A percentile compares a stretch with the other conserved stretches of the same genome.
Conservation (phyloP, 2,113 vertebrate genomes). For the Lonchura striata region DNA sequence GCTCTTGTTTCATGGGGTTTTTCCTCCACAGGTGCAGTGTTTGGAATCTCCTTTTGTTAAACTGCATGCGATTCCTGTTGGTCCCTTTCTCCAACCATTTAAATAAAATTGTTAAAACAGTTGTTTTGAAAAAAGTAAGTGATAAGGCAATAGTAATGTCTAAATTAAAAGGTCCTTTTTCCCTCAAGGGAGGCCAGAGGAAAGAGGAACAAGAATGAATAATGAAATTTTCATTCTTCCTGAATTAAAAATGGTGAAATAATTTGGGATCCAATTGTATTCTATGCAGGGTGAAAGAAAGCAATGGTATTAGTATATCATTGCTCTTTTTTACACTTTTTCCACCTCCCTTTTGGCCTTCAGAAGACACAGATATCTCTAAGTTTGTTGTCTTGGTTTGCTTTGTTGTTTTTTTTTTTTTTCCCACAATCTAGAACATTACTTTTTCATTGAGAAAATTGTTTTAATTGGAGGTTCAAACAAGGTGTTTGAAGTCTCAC, state of each 20-base stretch:
- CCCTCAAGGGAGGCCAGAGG: not conserved
- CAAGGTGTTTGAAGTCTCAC: not conserved
- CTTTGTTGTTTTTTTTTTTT: accelerated
- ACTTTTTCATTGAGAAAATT: not conserved
- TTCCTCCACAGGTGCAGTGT: not conserved
- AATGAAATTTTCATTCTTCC: not conserved
- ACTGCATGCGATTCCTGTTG: not conserved
- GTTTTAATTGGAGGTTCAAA: not conserved
- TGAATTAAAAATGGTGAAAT: not conserved
- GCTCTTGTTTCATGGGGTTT: too few species aligned
- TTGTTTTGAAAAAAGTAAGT: not conserved
- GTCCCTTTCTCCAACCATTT: not conserved
- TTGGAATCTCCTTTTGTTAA: not conserved
- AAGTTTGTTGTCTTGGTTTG: not conserved
- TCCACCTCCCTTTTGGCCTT: not conserved
- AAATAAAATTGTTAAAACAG: not conserved
- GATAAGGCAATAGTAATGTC: not conserved
- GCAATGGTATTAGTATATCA: accelerated
- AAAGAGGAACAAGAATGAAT: not conserved
- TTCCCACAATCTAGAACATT: not conserved
- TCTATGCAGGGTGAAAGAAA: not conserved
- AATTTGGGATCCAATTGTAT: not conserved
- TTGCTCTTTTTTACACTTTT: not conserved
- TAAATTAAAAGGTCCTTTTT: not conserved
- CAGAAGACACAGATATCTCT: not conserved